phyloP scores from a whole-genome alignment of 2,888 invertebrate genomes.

The Adelognathus sp. region DNA sequence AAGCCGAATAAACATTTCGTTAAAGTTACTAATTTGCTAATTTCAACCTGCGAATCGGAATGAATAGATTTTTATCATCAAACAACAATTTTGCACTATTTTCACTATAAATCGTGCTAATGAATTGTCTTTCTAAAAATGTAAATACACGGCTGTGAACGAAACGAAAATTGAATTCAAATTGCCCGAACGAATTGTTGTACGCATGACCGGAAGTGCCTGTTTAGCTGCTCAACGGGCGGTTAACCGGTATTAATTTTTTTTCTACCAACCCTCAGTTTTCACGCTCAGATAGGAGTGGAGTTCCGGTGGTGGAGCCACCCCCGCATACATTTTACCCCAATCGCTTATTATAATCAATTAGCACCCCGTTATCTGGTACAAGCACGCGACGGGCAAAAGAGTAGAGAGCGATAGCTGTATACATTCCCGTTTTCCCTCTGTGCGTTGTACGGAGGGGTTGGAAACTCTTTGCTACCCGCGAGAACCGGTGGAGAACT shows the following conservation, averaged over 20 bases:
- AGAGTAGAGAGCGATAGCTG: neutral
- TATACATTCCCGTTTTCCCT: constrained; percentile 4
- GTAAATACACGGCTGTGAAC: no score
- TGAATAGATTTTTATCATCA: no score
- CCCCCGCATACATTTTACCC: constrained; percentile 65
- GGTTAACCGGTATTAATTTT: constrained; percentile 8
- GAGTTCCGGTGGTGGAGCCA: constrained; percentile 44
- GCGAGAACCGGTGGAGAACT: constrained; percentile 49
- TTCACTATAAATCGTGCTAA: no score
- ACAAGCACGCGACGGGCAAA: constrained; percentile 71
- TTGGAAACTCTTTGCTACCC: constrained; percentile 55
- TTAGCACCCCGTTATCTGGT: constrained; percentile 78
- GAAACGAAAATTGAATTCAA: neutral
- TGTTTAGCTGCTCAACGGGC: constrained; percentile 21
- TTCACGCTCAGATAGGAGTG: neutral
- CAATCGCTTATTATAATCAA: constrained; percentile 78
- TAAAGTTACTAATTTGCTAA: no score
- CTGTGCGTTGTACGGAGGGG: constrained; percentile 62
- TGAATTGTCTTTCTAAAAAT: no score
- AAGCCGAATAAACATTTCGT: no score
- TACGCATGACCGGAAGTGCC: neutral
- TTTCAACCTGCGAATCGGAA: no score
- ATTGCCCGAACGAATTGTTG: neutral
- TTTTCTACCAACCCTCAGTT: neutral
- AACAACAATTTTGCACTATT: no score